Evolutionary conservation across 2,888 invertebrate species (phyloP).

Genomic region (Aleiodes testaceus): DNA sequence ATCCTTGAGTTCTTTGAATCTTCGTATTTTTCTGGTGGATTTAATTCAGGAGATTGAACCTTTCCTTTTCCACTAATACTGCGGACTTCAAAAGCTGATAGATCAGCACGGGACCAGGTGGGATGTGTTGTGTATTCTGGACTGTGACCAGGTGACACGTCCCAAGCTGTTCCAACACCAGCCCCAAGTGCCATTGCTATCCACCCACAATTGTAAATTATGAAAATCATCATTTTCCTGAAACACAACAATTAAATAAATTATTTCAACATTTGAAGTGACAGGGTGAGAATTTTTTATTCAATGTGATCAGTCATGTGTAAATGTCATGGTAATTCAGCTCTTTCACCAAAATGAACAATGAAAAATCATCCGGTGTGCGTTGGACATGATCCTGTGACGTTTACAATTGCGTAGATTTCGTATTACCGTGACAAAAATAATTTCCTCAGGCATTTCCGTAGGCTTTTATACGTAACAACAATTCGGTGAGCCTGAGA

Average conservation of each 20-base stretch:
- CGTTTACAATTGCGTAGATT: constrained; percentile 14
- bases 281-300: constrained; percentile 8
- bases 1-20: neutral
- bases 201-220: constrained; percentile 6
- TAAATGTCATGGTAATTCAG: constrained; percentile 59
- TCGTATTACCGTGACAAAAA: constrained; percentile 67
- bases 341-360: constrained; percentile 54
- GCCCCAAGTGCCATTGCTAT: constrained; percentile 49
- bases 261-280: neutral
- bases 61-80: constrained; percentile 61
- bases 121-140: constrained; percentile 54
- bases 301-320: constrained; percentile 44
- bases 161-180: constrained; percentile 64
- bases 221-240: constrained; percentile 19
- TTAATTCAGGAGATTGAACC: constrained; percentile 28
- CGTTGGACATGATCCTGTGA: constrained; percentile 46
- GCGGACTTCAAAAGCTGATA: constrained; percentile 62
- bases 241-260: neutral
- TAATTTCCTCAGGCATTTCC: constrained; percentile 68
- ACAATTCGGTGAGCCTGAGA: constrained; percentile 56
- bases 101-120: constrained; percentile 59
- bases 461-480: constrained; percentile 64
- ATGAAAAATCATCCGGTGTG: constrained; percentile 63
- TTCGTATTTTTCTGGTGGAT: constrained; percentile 26
- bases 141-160: constrained; percentile 57